A percentile compares a stretch with the other conserved stretches of the same genome.
Evolutionary conservation across 2,113 vertebrate species (phyloP).

Genomic region (Glaucidium brasilianum): DNA sequence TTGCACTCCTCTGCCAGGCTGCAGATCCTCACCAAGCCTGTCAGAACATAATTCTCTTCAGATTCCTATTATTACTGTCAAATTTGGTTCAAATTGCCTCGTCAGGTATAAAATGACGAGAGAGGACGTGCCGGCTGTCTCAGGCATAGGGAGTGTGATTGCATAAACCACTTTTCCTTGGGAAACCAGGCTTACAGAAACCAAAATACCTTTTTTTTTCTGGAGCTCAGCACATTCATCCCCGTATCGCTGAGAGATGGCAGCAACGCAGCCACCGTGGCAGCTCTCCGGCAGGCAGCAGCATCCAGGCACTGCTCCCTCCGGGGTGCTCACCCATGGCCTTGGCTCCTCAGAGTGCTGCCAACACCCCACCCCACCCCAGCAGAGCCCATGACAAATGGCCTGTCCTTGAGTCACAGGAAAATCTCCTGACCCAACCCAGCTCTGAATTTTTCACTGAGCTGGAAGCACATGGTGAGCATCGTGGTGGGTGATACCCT

Average conservation of each 20-base stretch:
- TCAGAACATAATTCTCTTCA: constrained; percentile 1
- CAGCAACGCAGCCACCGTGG: fast-evolving
- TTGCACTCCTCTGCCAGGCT: background rate
- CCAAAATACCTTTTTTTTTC: background rate
- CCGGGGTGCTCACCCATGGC: fast-evolving
- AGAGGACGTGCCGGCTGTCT: background rate
- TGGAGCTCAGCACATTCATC: background rate
- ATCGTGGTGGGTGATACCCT: fast-evolving
- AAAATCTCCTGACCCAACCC: background rate
- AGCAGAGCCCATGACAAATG: background rate
- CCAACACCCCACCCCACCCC: background rate
- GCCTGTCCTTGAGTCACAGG: background rate
- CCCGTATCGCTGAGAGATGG: fast-evolving
- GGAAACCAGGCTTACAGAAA: background rate
- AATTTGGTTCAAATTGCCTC: background rate
- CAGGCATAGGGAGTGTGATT: background rate
- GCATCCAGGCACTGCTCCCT: background rate
- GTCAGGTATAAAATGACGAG: background rate
- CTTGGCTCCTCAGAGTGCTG: fast-evolving
- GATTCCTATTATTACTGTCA: constrained; percentile 25
- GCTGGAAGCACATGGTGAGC: background rate
- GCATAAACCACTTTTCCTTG: background rate
- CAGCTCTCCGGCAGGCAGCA: background rate
- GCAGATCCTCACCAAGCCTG: background rate
- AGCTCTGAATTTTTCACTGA: background rate